Evolutionary conservation across 2,113 vertebrate species (phyloP), one percentile per base, ranked within the genome.

Genomic region (Lonchura striata): DNA sequence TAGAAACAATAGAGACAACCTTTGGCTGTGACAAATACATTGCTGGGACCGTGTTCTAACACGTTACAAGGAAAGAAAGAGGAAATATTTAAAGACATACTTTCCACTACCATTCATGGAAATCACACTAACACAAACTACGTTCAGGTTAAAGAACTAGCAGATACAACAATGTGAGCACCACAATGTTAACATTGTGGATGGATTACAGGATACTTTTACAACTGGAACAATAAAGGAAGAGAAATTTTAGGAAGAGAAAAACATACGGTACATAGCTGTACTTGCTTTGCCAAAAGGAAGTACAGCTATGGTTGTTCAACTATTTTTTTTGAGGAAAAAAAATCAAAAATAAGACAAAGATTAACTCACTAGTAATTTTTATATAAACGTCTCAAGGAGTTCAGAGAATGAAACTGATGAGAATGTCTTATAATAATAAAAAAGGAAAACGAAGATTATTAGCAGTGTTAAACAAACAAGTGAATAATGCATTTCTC

Each of bases 321-420:
- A 69, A n/a, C 35, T 88, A 53, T 25, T 72, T 64, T 64, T 94
- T 59, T 75, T 39, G 33, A 66, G 2, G 11, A n/a, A 42, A 75
- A 86, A 96, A 95, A 63, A 92, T 13, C 57, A 94, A 97, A 91
- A 95, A 93, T 53, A 96, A 54, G 63, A 85, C 42, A 90, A 47
- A 94, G 52, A 86, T 94, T 86, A 92, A 99, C 98, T 99, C 98
- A 98, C 98, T 98, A 98, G 97, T 98, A 98, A 74, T 96, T 96
- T 98, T 98, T 99, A 99, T 98, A 98, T 90, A 99, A 97, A 98
- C 97, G 97, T 98, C 98, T 98, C 98, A 99, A 98, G 98, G 98
- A 96, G 97, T 98, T 99, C 98, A 98, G 97, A 86, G 98, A 98
- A 97, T 98, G 97, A 96, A 98, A 98, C 75, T 82, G 96, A 97